These are phyloP conservation scores for Nothocercus nigrocapillus DNA, from an alignment of 2,113 vertebrate genomes.

Conservation along the genomic window DNA sequence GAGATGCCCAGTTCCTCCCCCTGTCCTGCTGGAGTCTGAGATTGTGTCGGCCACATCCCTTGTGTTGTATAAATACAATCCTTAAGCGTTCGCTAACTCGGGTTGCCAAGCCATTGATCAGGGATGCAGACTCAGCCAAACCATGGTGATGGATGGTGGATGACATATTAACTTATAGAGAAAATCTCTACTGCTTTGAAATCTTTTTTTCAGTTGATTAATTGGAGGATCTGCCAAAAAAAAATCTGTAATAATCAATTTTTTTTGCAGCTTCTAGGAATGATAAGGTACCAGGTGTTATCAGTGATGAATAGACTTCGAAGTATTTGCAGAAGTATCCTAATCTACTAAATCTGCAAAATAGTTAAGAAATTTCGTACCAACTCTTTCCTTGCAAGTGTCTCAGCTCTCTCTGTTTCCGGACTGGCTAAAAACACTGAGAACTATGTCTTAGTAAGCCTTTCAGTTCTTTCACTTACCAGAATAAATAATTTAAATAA, in stretches of 20 bases:
- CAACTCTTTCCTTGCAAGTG: rapidly evolving
- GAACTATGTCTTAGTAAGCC: neutral
- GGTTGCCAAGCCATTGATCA: conserved; percentile 4
- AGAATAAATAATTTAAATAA: neutral
- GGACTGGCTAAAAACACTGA: neutral
- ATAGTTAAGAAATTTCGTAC: neutral
- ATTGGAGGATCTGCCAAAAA: conserved; percentile 35
- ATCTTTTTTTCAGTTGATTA: conserved; percentile 41
- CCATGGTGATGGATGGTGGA: neutral
- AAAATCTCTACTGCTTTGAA: conserved; percentile 18
- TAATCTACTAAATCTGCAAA: conserved; percentile 34
- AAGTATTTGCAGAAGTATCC: conserved; percentile 26
- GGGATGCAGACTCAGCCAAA: conserved; percentile 7
- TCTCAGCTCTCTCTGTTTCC: neutral
- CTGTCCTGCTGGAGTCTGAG: neutral
- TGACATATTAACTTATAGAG: neutral
- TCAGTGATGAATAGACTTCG: conserved; percentile 17
- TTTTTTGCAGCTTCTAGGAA: conserved; percentile 19
- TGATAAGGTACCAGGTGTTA: conserved; percentile 29
- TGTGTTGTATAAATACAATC: neutral
- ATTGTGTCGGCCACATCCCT: neutral
- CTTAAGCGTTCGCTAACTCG: conserved; percentile 8
- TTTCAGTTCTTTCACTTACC: neutral
- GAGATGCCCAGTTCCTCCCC: neutral
- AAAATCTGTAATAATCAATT: conserved; percentile 46